These are phyloP conservation scores for Autographa pulchrina DNA, from an alignment of 2,888 invertebrate genomes.

Conservation along the genomic window DNA sequence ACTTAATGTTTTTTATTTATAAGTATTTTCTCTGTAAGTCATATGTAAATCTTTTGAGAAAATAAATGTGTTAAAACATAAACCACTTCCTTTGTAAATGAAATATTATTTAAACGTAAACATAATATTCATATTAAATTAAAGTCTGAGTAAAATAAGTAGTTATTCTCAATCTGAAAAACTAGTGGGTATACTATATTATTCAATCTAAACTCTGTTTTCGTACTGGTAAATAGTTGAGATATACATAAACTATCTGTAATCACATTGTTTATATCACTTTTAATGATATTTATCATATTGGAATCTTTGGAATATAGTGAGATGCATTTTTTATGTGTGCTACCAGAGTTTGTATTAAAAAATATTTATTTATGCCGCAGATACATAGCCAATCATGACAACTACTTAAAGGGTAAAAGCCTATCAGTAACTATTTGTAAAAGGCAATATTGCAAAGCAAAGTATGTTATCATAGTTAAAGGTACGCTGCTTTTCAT, in stretches of 20 bases:
- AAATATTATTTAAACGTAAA: conserved; percentile 18
- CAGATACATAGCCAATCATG: neutral
- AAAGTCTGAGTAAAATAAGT: conserved; percentile 50
- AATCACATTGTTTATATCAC: too few relatives aligned
- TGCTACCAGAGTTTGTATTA: neutral
- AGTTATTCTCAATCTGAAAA: conserved; percentile 5
- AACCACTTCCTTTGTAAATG: conserved; percentile 6
- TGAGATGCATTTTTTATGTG: neutral
- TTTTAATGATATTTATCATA: neutral
- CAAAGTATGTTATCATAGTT: neutral
- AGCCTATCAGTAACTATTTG: neutral
- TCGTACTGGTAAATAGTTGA: too few relatives aligned
- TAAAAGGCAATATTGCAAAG: neutral
- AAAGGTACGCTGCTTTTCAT: neutral
- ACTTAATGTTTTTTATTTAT: too few relatives aligned
- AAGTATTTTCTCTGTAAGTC: too few relatives aligned
- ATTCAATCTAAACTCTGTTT: too few relatives aligned
- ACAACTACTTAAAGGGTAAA: neutral
- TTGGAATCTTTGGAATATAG: neutral
- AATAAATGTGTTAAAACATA: too few relatives aligned
- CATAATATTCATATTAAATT: conserved; percentile 28
- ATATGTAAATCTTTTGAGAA: too few relatives aligned
- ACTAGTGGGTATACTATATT: neutral
- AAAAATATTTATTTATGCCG: neutral
- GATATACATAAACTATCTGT: too few relatives aligned